Base-by-base conservation (phyloP, 2,888 invertebrate genomes). In the Beris morrisii region DNA sequence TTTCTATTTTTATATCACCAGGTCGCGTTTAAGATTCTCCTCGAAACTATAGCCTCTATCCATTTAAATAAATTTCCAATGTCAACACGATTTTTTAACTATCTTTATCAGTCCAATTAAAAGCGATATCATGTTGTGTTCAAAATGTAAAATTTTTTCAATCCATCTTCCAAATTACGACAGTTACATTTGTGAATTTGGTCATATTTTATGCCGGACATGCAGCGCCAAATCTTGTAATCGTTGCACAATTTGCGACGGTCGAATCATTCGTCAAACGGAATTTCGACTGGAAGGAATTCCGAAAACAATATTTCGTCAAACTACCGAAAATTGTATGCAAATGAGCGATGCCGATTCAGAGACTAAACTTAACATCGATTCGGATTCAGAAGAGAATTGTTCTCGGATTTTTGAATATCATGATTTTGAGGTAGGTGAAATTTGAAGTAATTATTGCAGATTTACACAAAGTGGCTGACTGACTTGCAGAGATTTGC, bases 91-190 rank as follows among this genome's bases (percentile, higher is more conserved):
- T 38, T 38, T 38, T 38, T 5, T 38, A 38, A 7, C 4, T 11
- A 46, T 46, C 13, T 5, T 15, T 11, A 12, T 15, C 46, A 46
- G 46, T 46, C 15, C n/a, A 15, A n/a, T 46, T 6, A 1, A 6
- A n/a, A 4, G 1, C 53, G 7, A 30, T 1, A 32, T 52, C 22
- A 69, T 69, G 69, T 45, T 67, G 30, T 69, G 69, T 46, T 67
- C 69, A 30, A 69, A 67, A 54, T 69, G 67, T 65, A 67, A 67
- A 65, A 52, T 55, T 61, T 46, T 63, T 45, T 67, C 69, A 31
- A 54, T 69, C n/a, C 69, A 69, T 58, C 56, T 69, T 31, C 56
- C 59, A 67, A 69, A 67, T 65, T 69, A 48, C 31, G 69, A 69
- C 54, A 64, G 69, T 59, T 64, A 46, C 44, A 64, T 69, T 12